Evolutionary conservation across 2,888 invertebrate genomes (phyloP).

Genomic region (Fissipunctia ypsillon): DNA sequence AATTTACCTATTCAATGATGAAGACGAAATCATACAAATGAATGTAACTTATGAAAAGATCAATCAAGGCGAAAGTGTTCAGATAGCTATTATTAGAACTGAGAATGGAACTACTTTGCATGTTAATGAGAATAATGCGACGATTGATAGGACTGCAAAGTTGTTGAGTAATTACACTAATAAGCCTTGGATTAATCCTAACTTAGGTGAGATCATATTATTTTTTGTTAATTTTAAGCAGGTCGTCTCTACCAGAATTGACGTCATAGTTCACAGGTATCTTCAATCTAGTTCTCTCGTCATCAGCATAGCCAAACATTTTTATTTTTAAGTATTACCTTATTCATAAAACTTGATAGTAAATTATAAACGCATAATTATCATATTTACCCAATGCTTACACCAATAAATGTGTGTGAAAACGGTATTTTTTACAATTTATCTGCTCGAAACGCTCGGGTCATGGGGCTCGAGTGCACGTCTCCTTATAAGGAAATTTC

Average conservation of each 20-base stretch:
- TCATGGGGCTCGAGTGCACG: too few relatives aligned
- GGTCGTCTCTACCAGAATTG: not conserved
- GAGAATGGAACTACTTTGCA: slow-evolving; percentile 94
- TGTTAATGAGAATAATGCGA: slow-evolving; percentile 94
- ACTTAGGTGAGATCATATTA: slow-evolving; percentile 91
- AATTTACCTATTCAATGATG: slow-evolving; percentile 96
- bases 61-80: slow-evolving; percentile 95
- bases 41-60: slow-evolving; percentile 94
- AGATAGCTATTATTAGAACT: slow-evolving; percentile 95
- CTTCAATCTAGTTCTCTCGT: not conserved
- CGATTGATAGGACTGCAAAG: slow-evolving; percentile 92
- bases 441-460: too few relatives aligned
- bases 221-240: not conserved
- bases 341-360: not conserved
- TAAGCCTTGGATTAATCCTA: slow-evolving; percentile 96
- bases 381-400: too few relatives aligned
- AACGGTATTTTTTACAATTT: too few relatives aligned
- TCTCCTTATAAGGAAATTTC: too few relatives aligned
- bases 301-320: not conserved
- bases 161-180: slow-evolving; percentile 95
- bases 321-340: not conserved
- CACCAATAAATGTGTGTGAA: too few relatives aligned
- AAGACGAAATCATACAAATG: slow-evolving; percentile 94
- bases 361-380: not conserved
- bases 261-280: not conserved